A percentile compares a stretch with the other conserved stretches of the same genome.
Evolutionary conservation across 1,140 invertebrate genomes (phyloP).

Genomic region (Chironomus striatipennis): DNA sequence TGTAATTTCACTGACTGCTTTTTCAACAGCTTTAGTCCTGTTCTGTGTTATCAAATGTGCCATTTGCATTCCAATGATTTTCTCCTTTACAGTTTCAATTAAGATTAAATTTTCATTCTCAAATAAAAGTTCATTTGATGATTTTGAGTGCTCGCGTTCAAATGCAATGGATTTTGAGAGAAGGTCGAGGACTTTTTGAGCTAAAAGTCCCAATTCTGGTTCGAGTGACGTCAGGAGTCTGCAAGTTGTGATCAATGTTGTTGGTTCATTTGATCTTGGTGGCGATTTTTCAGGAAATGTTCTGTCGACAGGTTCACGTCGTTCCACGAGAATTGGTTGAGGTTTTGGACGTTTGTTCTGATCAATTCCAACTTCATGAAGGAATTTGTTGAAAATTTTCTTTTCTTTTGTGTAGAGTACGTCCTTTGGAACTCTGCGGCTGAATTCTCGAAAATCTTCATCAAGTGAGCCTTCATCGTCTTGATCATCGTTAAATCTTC

Average conservation of each 20-base stretch:
- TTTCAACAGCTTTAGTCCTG: neutral
- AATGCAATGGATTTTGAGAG: conserved; percentile 63
- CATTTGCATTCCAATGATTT: conserved; percentile 68
- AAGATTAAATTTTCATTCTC: conserved; percentile 62
- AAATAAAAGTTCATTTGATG: conserved; percentile 59
- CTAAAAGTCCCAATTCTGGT: conserved; percentile 67
- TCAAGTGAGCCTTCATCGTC: neutral
- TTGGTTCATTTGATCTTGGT: conserved; percentile 31
- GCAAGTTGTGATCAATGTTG: conserved; percentile 58
- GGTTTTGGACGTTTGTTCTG: neutral
- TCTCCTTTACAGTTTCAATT: conserved; percentile 76
- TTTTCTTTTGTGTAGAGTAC: neutral
- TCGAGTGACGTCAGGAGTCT: conserved; percentile 68
- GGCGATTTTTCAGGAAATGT: neutral
- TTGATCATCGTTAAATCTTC: neutral
- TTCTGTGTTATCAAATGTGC: conserved; percentile 56
- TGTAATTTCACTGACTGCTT: neutral
- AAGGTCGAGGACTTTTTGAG: conserved; percentile 64
- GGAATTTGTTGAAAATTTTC: neutral
- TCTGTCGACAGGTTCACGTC: neutral
- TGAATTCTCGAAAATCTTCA: neutral
- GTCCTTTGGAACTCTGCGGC: neutral
- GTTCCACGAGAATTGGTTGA: neutral
- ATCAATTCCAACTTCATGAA: neutral
- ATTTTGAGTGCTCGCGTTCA: conserved; percentile 52